phyloP scores from a whole-genome alignment of 2,797 vertebrate species.

The Buceros bicornis region DNA sequence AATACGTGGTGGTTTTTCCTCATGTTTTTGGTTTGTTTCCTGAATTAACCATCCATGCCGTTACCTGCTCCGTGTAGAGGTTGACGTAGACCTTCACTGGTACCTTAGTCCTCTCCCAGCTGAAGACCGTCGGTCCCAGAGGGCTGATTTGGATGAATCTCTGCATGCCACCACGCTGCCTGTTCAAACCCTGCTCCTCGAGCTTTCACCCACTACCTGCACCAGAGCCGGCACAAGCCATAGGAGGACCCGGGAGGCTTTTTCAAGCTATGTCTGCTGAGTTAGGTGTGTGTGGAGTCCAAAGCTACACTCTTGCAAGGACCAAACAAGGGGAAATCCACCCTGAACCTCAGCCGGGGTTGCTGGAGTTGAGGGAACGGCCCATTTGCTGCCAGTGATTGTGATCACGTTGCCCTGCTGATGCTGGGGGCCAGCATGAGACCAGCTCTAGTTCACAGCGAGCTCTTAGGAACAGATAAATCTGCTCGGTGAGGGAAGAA shows the following conservation, averaged over 20 bases:
- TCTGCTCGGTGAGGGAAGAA: background rate
- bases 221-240: background rate
- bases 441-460: background rate
- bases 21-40: background rate
- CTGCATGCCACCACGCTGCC: background rate
- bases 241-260: background rate
- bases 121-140: background rate
- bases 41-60: background rate
- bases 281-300: background rate
- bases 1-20: background rate
- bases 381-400: background rate
- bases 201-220: background rate
- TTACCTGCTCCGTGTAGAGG: background rate
- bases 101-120: background rate
- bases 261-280: background rate
- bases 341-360: background rate
- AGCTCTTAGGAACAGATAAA: background rate
- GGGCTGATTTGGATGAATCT: background rate
- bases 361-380: background rate
- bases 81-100: background rate
- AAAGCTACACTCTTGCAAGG: background rate
- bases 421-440: background rate
- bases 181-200: background rate
- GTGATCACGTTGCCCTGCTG: background rate
- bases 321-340: background rate